A percentile compares a stretch with the other conserved stretches of the same genome.
These are phyloP conservation scores for Andrena cerasifolii DNA, from an alignment of 1,140 invertebrate species.

Conservation along the genomic window DNA sequence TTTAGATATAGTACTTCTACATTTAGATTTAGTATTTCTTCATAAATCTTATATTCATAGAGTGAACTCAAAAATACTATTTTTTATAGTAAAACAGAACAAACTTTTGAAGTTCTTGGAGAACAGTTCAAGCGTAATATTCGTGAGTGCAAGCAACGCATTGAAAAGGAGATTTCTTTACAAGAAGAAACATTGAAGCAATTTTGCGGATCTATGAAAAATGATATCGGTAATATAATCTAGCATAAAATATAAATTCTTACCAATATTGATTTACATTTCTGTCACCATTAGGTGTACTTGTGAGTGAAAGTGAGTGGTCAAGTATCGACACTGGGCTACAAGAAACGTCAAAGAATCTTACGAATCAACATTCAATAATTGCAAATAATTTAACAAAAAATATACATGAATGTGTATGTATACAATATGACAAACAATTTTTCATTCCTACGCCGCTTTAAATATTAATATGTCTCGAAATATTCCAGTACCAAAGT, in stretches of 20 bases:
- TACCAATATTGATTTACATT: not conserved
- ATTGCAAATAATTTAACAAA: constrained; percentile 60
- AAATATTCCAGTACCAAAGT: constrained; percentile 65
- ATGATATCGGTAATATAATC: constrained; percentile 67
- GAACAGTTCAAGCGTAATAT: constrained; percentile 72
- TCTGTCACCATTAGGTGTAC: constrained; percentile 53
- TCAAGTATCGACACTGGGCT: constrained; percentile 63
- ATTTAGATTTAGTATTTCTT: too few relatives aligned
- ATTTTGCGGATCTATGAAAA: constrained; percentile 70
- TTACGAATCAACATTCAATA: constrained; percentile 58
- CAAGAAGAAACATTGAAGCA: constrained; percentile 70
- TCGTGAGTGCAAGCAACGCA: constrained; percentile 61
- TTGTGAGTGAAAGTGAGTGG: constrained; percentile 53
- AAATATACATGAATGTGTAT: constrained; percentile 67
- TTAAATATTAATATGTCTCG: constrained; percentile 28
- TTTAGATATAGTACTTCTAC: too few relatives aligned
- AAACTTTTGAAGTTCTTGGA: constrained; percentile 69
- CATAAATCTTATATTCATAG: constrained; percentile 63
- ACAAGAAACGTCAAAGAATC: constrained; percentile 64
- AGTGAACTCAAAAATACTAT: too few relatives aligned
- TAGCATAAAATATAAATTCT: not conserved
- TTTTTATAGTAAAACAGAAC: constrained; percentile 75
- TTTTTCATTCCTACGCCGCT: constrained; percentile 6
- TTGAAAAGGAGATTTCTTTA: constrained; percentile 69
- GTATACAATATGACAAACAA: constrained; percentile 41